Base-by-base conservation (phyloP, 2,888 invertebrate genomes). In the Melipona bicolor region DNA sequence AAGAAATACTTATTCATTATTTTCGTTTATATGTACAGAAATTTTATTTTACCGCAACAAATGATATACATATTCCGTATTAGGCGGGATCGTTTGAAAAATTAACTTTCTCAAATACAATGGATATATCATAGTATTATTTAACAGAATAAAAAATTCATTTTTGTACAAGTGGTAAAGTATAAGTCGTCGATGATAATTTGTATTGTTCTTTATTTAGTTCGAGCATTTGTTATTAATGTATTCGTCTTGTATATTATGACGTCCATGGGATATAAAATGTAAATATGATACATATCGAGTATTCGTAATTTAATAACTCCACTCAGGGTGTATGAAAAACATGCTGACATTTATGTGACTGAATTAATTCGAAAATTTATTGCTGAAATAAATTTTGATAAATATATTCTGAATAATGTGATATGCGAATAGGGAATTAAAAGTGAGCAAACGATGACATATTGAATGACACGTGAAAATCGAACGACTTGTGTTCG, bases 221-320 rank as follows among this genome's bases (percentile, higher is more conserved):
- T 79, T 83, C 27, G 36, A 74, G 50, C 43, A 81, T 79, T 21
- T 75, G 73, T 79, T 79, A 73, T 78, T 69, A 85, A 74, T 73
- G 59, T 82, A 85, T 87, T 81, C 79, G 54, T 73, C 71, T 79
- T 83, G 84, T 77, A 77, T 56, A 69, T 80, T 81, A 81, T 86
- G 77, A 85, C 82, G 84, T 89, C 81, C 77, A 84, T 81, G 61
- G 78, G 81, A 90, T 68, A 71, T 81, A 87, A 85, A 67, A 73
- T 84, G 80, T 87, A 86, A 86, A 89, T 86, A 76, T n/a, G 81
- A 61, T 70, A 70, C 74, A 71, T 71, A 71, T 65, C 52, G 50
- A 69, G 49, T 65, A 61, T 69, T 43, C 56, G 43, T 65, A 68
- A 76, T 80, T 79, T 72, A 69, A 75, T 70, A 64, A 64, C 59